phyloP scores from a whole-genome alignment of 2,113 vertebrate species.

The Lepus europaeus region DNA sequence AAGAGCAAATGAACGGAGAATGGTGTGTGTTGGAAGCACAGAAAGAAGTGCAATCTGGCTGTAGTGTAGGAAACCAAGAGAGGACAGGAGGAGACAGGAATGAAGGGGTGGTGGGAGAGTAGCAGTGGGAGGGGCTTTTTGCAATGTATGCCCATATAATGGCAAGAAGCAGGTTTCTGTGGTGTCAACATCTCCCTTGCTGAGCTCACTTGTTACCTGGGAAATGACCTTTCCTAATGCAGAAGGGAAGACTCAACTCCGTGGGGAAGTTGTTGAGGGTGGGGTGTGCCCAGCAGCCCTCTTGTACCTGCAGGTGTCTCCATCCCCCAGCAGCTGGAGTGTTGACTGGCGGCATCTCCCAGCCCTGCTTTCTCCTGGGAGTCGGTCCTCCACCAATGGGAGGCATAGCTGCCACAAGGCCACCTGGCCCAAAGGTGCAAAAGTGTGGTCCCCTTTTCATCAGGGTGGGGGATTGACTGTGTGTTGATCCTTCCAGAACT shows the following conservation, averaged over 20 bases:
- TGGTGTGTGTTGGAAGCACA: neutral
- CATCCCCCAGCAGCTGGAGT: neutral
- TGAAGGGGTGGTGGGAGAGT: neutral
- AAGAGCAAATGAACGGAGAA: neutral
- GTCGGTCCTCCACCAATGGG: neutral
- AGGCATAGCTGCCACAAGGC: neutral
- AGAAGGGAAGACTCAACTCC: neutral
- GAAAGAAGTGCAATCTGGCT: neutral
- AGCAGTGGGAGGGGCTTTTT: neutral
- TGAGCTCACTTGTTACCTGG: neutral
- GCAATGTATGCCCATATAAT: no score
- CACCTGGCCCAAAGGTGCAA: neutral
- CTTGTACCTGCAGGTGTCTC: neutral
- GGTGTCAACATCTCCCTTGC: neutral
- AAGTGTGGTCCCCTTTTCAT: neutral
- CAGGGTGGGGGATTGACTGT: neutral
- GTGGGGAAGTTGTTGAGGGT: no score
- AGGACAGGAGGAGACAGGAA: neutral
- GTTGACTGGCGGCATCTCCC: neutral
- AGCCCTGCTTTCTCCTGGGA: neutral
- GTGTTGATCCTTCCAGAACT: neutral
- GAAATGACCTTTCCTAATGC: neutral
- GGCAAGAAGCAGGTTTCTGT: neutral
- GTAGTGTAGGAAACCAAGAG: neutral
- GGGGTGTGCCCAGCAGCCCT: no score